Percentiles rank a stretch among this genome's conserved stretches.
Conservation (phyloP, 2,888 invertebrate genomes). For the Arge pagana region DNA sequence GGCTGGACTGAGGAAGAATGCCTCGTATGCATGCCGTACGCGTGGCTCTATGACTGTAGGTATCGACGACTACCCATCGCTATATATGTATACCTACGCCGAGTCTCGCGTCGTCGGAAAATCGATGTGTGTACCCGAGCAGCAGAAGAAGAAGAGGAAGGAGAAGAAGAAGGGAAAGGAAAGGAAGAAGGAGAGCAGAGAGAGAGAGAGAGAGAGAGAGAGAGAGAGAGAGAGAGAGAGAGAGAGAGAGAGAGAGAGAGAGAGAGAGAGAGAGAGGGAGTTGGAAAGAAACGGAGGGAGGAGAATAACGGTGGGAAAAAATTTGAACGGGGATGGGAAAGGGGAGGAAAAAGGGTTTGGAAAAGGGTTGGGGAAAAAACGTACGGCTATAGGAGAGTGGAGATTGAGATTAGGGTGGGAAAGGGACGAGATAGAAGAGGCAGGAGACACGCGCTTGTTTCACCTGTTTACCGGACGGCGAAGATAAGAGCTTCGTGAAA, state of each 20-base stretch:
- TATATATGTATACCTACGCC: no score
- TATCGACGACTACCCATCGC: no score
- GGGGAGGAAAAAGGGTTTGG: background rate
- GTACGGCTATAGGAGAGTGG: no score
- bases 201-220: background rate
- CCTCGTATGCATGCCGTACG: no score
- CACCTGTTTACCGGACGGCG: slow-evolving; percentile 13
- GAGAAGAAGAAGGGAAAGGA: background rate
- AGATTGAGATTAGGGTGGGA: no score
- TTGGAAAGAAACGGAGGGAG: background rate
- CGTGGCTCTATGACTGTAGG: no score
- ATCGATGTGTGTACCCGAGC: background rate
- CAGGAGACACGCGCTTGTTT: slow-evolving; percentile 3
- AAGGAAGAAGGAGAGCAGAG: background rate
- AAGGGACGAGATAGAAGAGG: no score
- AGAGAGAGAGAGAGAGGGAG: background rate
- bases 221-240: slow-evolving; percentile 1
- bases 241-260: background rate
- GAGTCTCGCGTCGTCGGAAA: no score
- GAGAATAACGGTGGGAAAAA: background rate
- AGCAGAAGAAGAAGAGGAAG: background rate
- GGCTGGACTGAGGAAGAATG: no score
- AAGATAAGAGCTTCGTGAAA: slow-evolving; percentile 7
- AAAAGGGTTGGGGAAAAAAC: background rate
- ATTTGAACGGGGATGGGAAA: background rate